Evolutionary conservation across 2,888 invertebrate genomes (phyloP), one percentile per base, ranked within the genome.

Genomic region (Aspidiotus destructor): DNA sequence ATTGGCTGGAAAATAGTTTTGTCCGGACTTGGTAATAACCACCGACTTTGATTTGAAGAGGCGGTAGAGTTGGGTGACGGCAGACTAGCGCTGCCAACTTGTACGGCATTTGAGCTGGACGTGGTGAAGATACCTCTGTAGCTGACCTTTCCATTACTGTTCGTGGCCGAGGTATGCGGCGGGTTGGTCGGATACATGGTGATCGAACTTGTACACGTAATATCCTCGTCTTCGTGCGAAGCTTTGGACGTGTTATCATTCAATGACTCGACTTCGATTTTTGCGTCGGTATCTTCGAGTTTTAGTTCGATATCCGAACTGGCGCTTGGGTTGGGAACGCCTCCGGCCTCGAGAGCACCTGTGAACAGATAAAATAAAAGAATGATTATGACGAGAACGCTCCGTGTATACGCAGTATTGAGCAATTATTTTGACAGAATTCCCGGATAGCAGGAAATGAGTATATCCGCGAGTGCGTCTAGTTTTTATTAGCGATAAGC

Each of bases 91-190:
- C 61, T 65, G 75, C 77, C 77, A 71, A 73, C 73, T 71, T 78
- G 80, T 76, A 78, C 76, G 70, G 79, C 79, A 70, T 77, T 75
- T 76, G 76, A 77, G 63, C 81, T 78, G 74, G 87, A 84, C 70
- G 87, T 85, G 72, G 88, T 85, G 78, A 89, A 88, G 70, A 86
- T 84, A 70, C 85, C 86, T 72, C 86, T 83, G 80, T 87, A 87
- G 74, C 76, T 78, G 73, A 77, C 77, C 73, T 76, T 76, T 70
- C 74, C 74, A 62, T 71, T 78, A 76, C 72, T 78, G 76, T 72
- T 77, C 72, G 71, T 74, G 70, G 72, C 72, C 71, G 74, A 72
- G 74, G 69, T 72, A 68, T 74, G 73, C 64, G 61, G 70, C 64
- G 53, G 72, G 73, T 75, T 71, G 70, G 55, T 71, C 69, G 48